Base-by-base conservation (phyloP, 2,888 invertebrate genomes). In the Pterostichus niger region DNA sequence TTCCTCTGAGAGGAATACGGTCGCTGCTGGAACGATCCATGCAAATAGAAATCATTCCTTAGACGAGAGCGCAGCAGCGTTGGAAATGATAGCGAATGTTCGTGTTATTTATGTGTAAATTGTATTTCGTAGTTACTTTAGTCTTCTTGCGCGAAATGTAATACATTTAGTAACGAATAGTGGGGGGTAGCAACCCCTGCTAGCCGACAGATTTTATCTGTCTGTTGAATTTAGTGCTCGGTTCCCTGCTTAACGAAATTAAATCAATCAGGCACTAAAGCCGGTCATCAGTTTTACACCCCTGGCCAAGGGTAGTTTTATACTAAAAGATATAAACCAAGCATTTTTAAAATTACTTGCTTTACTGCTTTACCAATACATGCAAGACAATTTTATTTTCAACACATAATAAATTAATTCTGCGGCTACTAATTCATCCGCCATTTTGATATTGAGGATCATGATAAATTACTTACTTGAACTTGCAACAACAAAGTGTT, bases 41-140 rank as follows among this genome's bases (percentile, higher is more conserved):
- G 64, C 64, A 64, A 64, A 64, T 64, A 31, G 64, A 64, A 35
- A 64, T 64, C 35, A 24, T 24, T 24, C 2, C 2, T 24, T 24
- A 2, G 24, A 3, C 59, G 31, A 31, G 11, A 6, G 6, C 17
- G 15, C 56, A 10, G 17, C 17, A 17, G 24, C 17, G 10, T 15
- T 56, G 15, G 31, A 56, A 56, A 24, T 15, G 56, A 56, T 56
- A 24, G 24, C 59, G 13, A 40, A 54, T 15, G 54, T 59, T 35
- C 64, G 68, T 71, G 68, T 44, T 81, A 82, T 82, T 76, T 82
- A 75, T 82, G 82, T 64, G 75, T 75, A 82, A 82, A 82, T 82
- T 75, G 73, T 82, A 56, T 82, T 71, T 71, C 40, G 40, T 71
- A 40, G 40, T 68, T 61, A 64, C 40, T 64, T 64, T 71, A 44